Percentiles rank a stretch among this genome's conserved stretches.
phyloP scores from a whole-genome alignment of 2,888 invertebrate species.

The Eupelmus urozonus region DNA sequence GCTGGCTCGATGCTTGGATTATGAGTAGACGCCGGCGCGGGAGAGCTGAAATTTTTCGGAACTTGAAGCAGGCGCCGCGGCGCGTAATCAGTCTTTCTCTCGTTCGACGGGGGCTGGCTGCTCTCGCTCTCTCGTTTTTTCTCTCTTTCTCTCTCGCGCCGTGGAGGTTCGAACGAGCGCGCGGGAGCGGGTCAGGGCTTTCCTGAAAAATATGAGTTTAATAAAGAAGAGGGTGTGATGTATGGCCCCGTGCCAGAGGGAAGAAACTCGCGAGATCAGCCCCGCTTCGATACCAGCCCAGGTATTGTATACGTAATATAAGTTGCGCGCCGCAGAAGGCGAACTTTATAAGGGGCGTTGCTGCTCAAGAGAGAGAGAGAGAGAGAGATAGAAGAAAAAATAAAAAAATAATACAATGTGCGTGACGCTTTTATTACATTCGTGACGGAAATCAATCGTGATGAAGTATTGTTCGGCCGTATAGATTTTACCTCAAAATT shows the following conservation, averaged over 20 bases:
- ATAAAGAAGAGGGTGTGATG: slow-evolving; percentile 76
- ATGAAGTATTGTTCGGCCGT: slow-evolving; percentile 36
- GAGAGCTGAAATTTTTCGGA: slow-evolving; percentile 38
- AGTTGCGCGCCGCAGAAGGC: slow-evolving; percentile 60
- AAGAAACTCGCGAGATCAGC: slow-evolving; percentile 70
- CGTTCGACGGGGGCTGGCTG: slow-evolving; percentile 41
- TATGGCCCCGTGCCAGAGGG: slow-evolving; percentile 67
- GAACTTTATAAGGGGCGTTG: slow-evolving; percentile 56
- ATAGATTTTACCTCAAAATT: slow-evolving; percentile 40
- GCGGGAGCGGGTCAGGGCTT: slow-evolving; percentile 66
- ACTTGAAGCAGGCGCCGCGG: slow-evolving; percentile 21
- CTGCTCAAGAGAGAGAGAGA: slow-evolving; percentile 13
- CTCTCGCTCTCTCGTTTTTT: background rate
- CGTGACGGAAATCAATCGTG: slow-evolving; percentile 58
- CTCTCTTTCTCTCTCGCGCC: too few relatives aligned
- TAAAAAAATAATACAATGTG: slow-evolving; percentile 53
- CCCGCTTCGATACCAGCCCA: slow-evolving; percentile 72
- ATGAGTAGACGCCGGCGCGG: slow-evolving; percentile 5
- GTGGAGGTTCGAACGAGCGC: too few relatives aligned
- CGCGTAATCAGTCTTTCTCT: slow-evolving; percentile 50
- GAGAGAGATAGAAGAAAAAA: slow-evolving; percentile 31
- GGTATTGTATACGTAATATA: slow-evolving; percentile 70
- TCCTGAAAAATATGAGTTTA: slow-evolving; percentile 76
- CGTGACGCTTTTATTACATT: slow-evolving; percentile 58
- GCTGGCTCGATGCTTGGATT: background rate